A percentile compares a stretch with the other conserved stretches of the same genome.
Evolutionary conservation across 2,113 vertebrate species (phyloP).

Genomic region (Psophia crepitans): DNA sequence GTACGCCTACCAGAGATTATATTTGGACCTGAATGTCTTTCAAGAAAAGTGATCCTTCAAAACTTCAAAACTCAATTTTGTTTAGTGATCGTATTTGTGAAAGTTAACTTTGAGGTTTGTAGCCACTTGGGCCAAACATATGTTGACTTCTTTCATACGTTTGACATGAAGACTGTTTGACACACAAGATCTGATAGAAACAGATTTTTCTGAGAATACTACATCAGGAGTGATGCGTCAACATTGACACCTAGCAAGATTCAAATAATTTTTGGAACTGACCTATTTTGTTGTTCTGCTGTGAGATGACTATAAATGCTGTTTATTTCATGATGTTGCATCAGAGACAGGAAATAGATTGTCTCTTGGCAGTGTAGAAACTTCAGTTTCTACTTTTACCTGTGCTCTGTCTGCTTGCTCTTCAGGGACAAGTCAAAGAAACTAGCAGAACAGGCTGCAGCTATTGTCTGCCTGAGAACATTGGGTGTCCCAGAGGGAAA

Average conservation of each 20-base stretch:
- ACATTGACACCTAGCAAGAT: not conserved
- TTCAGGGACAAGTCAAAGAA: slow-evolving; percentile 98
- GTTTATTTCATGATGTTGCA: not conserved
- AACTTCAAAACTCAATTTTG: not conserved
- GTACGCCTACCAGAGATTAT: not conserved
- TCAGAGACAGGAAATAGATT: not conserved
- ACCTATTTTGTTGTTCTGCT: not conserved
- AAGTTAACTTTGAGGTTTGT: not conserved
- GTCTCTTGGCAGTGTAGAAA: not conserved
- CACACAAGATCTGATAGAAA: not conserved
- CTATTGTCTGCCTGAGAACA: slow-evolving; percentile 87
- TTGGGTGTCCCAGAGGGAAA: slow-evolving; percentile 87
- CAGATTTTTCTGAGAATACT: not conserved
- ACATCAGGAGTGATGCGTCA: not conserved
- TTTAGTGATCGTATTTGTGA: not conserved
- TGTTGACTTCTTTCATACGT: not conserved
- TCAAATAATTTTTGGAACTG: not conserved
- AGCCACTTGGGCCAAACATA: not conserved
- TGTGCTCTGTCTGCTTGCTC: slow-evolving; percentile 35
- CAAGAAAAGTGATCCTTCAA: not conserved
- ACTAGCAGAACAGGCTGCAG: slow-evolving; percentile 91
- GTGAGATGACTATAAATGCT: not conserved
- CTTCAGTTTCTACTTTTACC: not conserved
- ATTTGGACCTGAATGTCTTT: not conserved
- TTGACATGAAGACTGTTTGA: not conserved